Evolutionary conservation across 2,113 vertebrate genomes (phyloP).

Genomic region (Pelecanoides urinatrix): DNA sequence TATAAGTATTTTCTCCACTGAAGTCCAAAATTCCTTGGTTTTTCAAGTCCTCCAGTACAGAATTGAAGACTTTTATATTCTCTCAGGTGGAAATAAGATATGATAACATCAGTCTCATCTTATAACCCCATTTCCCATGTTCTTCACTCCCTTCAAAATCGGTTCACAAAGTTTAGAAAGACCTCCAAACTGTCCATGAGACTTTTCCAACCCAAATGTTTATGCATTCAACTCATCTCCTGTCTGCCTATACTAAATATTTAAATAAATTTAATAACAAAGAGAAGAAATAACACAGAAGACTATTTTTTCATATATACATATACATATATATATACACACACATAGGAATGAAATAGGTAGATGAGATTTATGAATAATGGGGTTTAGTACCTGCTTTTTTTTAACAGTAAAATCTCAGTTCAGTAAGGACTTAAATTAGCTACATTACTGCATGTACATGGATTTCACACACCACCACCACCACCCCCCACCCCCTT

Average conservation of each 20-base stretch:
- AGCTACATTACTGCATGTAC: not conserved
- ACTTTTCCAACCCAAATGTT: not conserved
- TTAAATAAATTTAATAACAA: not conserved
- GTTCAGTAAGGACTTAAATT: not conserved
- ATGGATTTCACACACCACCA: not conserved
- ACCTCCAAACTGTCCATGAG: not conserved
- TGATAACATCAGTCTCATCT: not conserved
- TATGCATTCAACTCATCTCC: not conserved
- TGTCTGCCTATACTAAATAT: not conserved
- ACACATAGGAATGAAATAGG: not conserved
- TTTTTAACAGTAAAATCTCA: not conserved
- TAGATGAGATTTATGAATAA: not conserved
- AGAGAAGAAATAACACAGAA: not conserved
- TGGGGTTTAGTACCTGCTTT: not conserved
- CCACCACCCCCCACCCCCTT: no score
- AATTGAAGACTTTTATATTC: not conserved
- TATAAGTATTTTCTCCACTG: not conserved
- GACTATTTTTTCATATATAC: not conserved
- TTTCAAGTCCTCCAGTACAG: not conserved
- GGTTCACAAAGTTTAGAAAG: not conserved
- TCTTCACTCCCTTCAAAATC: not conserved
- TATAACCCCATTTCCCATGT: not conserved
- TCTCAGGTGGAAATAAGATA: not conserved
- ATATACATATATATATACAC: not conserved
- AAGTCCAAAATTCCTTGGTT: not conserved